phyloP scores from a whole-genome alignment of 2,888 invertebrate genomes.

The Endotricha flammealis region DNA sequence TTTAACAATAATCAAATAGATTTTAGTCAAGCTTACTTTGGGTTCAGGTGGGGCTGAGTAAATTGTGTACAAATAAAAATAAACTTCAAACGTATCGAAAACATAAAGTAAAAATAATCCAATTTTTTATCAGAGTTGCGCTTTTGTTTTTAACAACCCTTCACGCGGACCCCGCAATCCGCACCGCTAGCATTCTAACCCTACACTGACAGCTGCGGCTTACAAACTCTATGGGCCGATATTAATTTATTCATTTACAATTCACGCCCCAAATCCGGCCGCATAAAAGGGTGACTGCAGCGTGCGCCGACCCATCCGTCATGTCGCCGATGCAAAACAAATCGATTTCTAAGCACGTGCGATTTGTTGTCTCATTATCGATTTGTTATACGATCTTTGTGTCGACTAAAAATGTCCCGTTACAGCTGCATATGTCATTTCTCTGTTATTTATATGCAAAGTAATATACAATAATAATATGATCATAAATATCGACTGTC shows the following conservation, averaged over 20 bases:
- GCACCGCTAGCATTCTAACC: slow-evolving; percentile 31
- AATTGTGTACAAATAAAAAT: too few relatives aligned
- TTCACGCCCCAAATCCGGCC: slow-evolving; percentile 67
- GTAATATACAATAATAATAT: neutral
- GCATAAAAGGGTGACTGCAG: slow-evolving; percentile 34
- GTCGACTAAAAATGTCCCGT: neutral
- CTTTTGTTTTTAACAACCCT: neutral
- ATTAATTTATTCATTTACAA: slow-evolving; percentile 73
- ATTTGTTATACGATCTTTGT: slow-evolving; percentile 28
- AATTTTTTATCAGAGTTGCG: too few relatives aligned
- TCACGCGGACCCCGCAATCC: neutral
- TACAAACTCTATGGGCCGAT: slow-evolving; percentile 44
- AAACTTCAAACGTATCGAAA: too few relatives aligned
- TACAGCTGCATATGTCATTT: slow-evolving; percentile 12
- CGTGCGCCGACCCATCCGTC: slow-evolving; percentile 60
- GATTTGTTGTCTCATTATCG: slow-evolving; percentile 43
- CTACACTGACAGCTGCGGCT: slow-evolving; percentile 60
- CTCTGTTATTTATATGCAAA: neutral
- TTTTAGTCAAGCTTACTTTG: too few relatives aligned
- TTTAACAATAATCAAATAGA: too few relatives aligned
- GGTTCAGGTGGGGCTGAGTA: too few relatives aligned
- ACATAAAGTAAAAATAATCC: too few relatives aligned
- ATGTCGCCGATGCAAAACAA: slow-evolving; percentile 52
- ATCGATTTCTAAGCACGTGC: slow-evolving; percentile 60
- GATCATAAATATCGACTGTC: neutral